A percentile compares a stretch with the other conserved stretches of the same genome.
These are phyloP conservation scores for Harpalus rufipes DNA, from an alignment of 2,888 invertebrate species.

Conservation along the genomic window DNA sequence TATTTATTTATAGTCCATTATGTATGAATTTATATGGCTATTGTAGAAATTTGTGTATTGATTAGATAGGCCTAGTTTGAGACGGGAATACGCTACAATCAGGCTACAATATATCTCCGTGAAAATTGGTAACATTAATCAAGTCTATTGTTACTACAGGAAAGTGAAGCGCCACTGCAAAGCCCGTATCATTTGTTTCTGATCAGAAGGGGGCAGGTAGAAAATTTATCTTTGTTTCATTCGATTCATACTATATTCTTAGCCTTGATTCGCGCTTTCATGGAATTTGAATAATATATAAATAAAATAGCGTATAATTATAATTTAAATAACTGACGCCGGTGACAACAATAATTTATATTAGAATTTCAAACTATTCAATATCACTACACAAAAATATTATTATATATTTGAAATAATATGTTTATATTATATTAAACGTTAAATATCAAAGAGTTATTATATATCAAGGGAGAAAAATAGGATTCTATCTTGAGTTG, in stretches of 20 bases:
- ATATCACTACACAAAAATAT: too few species aligned
- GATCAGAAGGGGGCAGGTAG: background rate
- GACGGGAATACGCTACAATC: background rate
- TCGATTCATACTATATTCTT: background rate
- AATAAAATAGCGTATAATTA: background rate
- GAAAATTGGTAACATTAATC: conserved; percentile 48
- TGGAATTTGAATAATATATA: background rate
- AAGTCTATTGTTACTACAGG: conserved; percentile 23
- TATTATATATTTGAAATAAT: too few species aligned
- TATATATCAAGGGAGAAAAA: too few species aligned
- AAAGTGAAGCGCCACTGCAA: background rate
- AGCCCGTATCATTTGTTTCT: conserved; percentile 27
- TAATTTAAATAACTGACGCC: background rate
- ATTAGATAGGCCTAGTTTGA: conserved; percentile 34
- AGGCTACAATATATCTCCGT: conserved; percentile 19
- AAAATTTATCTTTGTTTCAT: conserved; percentile 18
- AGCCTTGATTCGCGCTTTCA: background rate
- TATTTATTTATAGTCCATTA: conserved; percentile 24
- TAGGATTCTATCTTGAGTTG: too few species aligned
- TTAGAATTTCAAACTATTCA: too few species aligned
- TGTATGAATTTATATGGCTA: conserved; percentile 32
- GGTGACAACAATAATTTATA: too few species aligned
- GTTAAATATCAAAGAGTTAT: too few species aligned
- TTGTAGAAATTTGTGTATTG: conserved; percentile 42
- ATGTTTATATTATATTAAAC: too few species aligned